Conservation (phyloP, 2,888 invertebrate species). For the Drosophila colorata region DNA sequence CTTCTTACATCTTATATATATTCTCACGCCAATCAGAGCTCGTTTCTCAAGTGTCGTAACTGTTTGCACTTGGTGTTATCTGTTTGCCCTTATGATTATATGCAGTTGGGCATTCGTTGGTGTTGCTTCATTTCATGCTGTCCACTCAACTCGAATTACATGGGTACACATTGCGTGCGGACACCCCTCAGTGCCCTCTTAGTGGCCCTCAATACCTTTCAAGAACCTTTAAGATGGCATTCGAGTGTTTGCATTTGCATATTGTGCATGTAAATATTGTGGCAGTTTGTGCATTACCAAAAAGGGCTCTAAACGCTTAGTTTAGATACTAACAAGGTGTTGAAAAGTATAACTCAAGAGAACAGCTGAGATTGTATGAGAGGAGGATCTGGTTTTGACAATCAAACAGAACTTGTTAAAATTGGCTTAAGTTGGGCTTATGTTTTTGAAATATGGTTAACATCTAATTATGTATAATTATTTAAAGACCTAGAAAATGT, state of each 20-base stretch:
- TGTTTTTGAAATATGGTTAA: too few relatives aligned
- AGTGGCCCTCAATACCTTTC: neutral
- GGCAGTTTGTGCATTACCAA: slow-evolving; percentile 21
- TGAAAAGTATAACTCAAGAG: neutral
- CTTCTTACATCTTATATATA: neutral
- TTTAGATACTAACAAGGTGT: slow-evolving; percentile 1
- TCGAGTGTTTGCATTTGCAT: slow-evolving; percentile 58
- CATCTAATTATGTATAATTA: too few relatives aligned
- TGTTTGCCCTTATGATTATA: slow-evolving; percentile 51
- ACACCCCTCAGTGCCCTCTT: neutral
- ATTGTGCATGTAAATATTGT: slow-evolving; percentile 54
- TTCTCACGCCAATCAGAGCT: slow-evolving; percentile 50
- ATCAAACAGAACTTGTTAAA: too few relatives aligned
- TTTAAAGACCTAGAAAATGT: too few relatives aligned
- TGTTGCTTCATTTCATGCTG: slow-evolving; percentile 46
- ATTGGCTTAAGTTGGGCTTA: too few relatives aligned
- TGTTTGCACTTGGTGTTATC: slow-evolving; percentile 28
- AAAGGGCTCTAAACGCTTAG: slow-evolving; percentile 19
- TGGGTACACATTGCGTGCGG: slow-evolving; percentile 30
- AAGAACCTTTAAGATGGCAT: slow-evolving; percentile 33
- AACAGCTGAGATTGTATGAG: neutral
- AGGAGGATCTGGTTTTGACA: too few relatives aligned
- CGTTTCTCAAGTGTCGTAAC: slow-evolving; percentile 15
- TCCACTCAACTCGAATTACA: slow-evolving; percentile 63
- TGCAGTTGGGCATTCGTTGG: slow-evolving; percentile 30